Base-by-base conservation (phyloP, 2,888 invertebrate species). In the Dicranocentrus wangi region DNA sequence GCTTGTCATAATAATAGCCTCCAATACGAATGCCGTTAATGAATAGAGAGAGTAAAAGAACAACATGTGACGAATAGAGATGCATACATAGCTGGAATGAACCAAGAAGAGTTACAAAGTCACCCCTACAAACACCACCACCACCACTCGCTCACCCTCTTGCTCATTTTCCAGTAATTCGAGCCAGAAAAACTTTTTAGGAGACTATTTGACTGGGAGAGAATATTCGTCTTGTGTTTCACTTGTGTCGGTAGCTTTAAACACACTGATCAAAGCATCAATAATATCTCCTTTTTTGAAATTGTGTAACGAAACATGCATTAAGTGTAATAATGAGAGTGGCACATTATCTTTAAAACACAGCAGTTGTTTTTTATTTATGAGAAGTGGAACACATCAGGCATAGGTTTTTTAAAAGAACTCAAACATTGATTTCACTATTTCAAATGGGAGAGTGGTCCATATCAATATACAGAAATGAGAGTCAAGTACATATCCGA, bases 21-120 rank as follows among this genome's bases (percentile, higher is more conserved):
- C 28, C 60, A 53, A 68, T 42, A n/a, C n/a, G n/a, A n/a, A 42
- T 32, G 39, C 65, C 19, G 77, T 69, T 69, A 69, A 77, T 77
- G 60, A 77, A 69, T 61, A 66, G 65, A 75, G 47, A n/a, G 47
- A 72, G 72, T 72, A 42, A 72, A 68, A 71, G 79, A 72, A 79
- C 72, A 72, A 72, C 79, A 79, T 79, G 79, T 72, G 79, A 79
- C 79, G 72, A 70, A 53, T 53, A 53, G 43, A 60, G 70, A 78
- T 39, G 13, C 13, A 39, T 39, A 39, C 39, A 8, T 21, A n/a
- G 19, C 70, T 69, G 53, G 63, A 78, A 19, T 78, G 77, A 78
- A 78, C 77, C 70, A 70, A 42, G 63, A 43, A 65, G 47, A 10
- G 47, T 47, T 3, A 15, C 47, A 13, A 8, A 47, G 66, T 66